Base-by-base conservation (phyloP, 2,888 invertebrate species). In the Meteorus colon region DNA sequence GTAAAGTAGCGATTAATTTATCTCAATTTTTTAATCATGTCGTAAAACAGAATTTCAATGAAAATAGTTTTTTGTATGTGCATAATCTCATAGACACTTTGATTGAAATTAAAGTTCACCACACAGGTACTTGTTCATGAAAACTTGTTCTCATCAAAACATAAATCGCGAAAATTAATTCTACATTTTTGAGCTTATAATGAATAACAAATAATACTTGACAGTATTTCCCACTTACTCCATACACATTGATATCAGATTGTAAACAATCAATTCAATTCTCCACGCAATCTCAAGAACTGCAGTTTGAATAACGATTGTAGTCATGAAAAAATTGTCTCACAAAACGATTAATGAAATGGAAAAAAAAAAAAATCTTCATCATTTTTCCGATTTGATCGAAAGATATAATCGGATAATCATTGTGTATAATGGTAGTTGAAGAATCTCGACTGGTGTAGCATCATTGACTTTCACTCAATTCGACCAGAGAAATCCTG, bases 381-480 rank as follows among this genome's bases (percentile, higher is more conserved):
- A 6, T 8, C 8, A n/a, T 55, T 55, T 55, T 16, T 48, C n/a
- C 14, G 3, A n/a, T 48, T 5, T 16, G 48, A 41, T 12, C 8
- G 2, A 41, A 10, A 12, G 41, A 41, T 41, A 41, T 55, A 55
- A 55, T 19, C 5, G 5, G 24, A 55, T 55, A 55, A 55, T n/a
- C 41, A 41, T 41, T 0, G 41, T 41, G 4, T 41, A 41, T 19
- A 55, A 14, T 55, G 5, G 19, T 19, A 55, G 19, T 19, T 8
- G 55, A 63, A 4, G 60, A 29, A 31, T 16, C n/a, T 29, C 27
- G n/a, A 63, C 29, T n/a, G n/a, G 19, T 68, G 55, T 55, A 68
- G 31, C 66, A 24, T 68, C 68, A 51, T n/a, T 48, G 55, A 55
- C 51, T 68, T 68, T 68, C 51, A 68, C 51, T 48, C 48, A 51